These are phyloP conservation scores for Neoitamus cyanurus DNA, from an alignment of 2,888 invertebrate genomes.

Conservation along the genomic window DNA sequence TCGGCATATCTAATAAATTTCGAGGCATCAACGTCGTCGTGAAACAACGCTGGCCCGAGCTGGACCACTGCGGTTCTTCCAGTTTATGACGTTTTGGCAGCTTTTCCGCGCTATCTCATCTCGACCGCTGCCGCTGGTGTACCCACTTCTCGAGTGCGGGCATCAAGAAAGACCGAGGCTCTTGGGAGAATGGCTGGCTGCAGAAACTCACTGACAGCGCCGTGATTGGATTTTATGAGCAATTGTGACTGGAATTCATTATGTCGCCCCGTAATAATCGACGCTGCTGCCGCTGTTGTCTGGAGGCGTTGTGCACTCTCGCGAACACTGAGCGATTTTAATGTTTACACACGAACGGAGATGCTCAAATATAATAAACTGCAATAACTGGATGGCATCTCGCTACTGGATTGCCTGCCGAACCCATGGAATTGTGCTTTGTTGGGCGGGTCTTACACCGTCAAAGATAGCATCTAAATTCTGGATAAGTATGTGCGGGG, in stretches of 20 bases:
- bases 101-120: neutral
- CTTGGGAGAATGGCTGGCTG: neutral
- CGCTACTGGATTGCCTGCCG: neutral
- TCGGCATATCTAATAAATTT: neutral
- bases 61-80: neutral
- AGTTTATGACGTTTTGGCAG: neutral
- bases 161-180: neutral
- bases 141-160: neutral
- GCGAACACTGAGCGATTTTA: neutral
- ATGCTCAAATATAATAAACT: conserved; percentile 7
- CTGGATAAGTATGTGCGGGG: neutral
- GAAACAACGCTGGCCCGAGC: neutral
- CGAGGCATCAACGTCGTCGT: neutral
- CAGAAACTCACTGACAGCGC: neutral
- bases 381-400: neutral
- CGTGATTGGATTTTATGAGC: conserved; percentile 35
- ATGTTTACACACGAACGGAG: conserved; percentile 13
- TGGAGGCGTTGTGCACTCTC: neutral
- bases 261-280: neutral
- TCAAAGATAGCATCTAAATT: neutral
- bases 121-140: neutral
- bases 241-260: conserved; percentile 38
- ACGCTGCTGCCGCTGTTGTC: neutral
- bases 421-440: neutral
- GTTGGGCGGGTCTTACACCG: neutral